Percentiles rank a stretch among this genome's conserved stretches.
phyloP scores from a whole-genome alignment of 2,797 vertebrate genomes.

The Chloroceryle amazona region DNA sequence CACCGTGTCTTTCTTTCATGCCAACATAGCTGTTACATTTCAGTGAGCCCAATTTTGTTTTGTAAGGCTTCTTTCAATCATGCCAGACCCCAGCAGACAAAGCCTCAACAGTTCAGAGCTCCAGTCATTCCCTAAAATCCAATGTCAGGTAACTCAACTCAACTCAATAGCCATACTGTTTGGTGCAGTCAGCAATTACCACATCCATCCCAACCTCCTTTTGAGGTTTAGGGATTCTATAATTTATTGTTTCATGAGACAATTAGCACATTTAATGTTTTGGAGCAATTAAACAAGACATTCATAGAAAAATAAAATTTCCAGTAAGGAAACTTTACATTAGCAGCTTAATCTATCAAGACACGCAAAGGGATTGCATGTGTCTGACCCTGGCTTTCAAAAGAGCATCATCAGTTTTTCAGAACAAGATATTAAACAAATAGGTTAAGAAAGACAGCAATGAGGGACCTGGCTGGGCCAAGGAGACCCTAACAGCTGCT shows the following conservation, averaged over 20 bases:
- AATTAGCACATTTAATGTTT: neutral
- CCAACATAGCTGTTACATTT: conserved; percentile 59
- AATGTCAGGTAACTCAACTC: conserved; percentile 47
- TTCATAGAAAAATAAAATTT: neutral
- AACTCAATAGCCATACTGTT: conserved; percentile 46
- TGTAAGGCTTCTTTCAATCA: conserved; percentile 65
- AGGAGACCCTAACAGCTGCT: neutral
- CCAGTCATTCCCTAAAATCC: conserved; percentile 28
- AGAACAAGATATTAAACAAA: neutral
- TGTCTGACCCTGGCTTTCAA: neutral
- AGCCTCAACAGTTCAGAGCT: conserved; percentile 64
- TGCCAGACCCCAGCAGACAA: conserved; percentile 63
- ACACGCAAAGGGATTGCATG: neutral
- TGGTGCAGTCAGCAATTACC: neutral
- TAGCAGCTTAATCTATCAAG: neutral
- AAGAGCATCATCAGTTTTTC: neutral
- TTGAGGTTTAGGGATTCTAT: neutral
- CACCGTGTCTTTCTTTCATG: neutral
- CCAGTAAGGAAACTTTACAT: neutral
- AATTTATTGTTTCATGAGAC: conserved; percentile 35
- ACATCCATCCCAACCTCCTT: neutral
- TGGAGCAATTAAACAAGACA: neutral
- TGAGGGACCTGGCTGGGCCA: neutral
- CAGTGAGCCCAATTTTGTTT: conserved; percentile 44
- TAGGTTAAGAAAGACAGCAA: neutral